phyloP scores from a whole-genome alignment of 2,888 invertebrate species.

The Adelphocoris suturalis region DNA sequence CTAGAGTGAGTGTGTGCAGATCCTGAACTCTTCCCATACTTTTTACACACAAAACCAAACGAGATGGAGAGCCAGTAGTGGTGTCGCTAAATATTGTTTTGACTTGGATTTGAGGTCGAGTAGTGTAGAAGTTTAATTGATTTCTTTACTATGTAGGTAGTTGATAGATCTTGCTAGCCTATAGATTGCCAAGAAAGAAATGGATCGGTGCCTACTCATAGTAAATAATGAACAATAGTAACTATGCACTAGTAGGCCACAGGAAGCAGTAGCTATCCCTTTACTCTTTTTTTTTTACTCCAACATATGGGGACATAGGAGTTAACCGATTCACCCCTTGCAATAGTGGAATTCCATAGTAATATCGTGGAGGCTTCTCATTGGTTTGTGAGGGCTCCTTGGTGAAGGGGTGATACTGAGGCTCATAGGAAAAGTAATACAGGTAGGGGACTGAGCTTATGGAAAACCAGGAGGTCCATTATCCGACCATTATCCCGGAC shows the following conservation, averaged over 20 bases:
- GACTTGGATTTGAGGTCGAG: too few species aligned
- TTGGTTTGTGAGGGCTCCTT: not conserved
- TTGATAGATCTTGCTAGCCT: too few species aligned
- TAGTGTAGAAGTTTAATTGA: too few species aligned
- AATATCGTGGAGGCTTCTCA: not conserved
- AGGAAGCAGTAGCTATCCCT: not conserved
- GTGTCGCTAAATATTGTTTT: too few species aligned
- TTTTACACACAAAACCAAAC: too few species aligned
- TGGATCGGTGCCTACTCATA: too few species aligned
- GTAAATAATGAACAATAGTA: too few species aligned
- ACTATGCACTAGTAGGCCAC: conserved; percentile 5
- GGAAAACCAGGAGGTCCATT: not conserved
- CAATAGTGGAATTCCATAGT: not conserved
- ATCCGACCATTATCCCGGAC: not conserved
- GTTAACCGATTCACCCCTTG: not conserved
- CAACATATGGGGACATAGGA: not conserved
- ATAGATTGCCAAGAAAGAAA: too few species aligned
- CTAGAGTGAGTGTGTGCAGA: too few species aligned
- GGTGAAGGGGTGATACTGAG: not conserved
- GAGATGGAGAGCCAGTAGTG: too few species aligned
- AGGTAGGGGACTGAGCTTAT: not conserved
- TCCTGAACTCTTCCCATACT: too few species aligned
- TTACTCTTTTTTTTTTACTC: not conserved
- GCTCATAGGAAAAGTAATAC: not conserved
- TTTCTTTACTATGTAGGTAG: too few species aligned